Conservation (phyloP, 2,113 vertebrate genomes). For the Pontoporia blainvillei region DNA sequence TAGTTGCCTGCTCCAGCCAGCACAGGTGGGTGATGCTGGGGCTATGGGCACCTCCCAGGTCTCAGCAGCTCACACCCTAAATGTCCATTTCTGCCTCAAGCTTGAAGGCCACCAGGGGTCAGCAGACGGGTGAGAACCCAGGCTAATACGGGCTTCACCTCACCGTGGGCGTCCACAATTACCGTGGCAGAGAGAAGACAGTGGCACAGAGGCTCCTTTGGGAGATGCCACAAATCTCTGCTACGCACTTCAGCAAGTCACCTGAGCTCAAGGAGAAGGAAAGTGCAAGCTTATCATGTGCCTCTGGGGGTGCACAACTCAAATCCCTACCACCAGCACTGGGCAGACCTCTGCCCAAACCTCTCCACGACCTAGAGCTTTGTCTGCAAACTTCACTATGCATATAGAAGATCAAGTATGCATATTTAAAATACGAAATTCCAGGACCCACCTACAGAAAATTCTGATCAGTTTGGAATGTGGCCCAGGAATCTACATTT, state of each 20-base stretch:
- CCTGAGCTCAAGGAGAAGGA: neutral
- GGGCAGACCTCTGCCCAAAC: neutral
- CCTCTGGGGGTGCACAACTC: rapidly evolving
- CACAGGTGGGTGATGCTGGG: neutral
- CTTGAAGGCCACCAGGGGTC: neutral
- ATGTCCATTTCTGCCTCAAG: neutral
- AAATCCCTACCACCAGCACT: rapidly evolving
- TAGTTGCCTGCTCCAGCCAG: rapidly evolving
- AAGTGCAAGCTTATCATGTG: neutral
- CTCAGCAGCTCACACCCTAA: neutral
- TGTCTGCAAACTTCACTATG: neutral
- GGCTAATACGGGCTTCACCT: neutral
- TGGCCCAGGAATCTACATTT: neutral
- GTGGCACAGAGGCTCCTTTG: neutral
- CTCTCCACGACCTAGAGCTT: neutral
- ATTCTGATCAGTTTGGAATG: neutral
- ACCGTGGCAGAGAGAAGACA: rapidly evolving
- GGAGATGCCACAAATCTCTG: neutral
- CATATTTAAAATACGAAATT: neutral
- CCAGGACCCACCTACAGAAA: neutral
- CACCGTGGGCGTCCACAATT: rapidly evolving
- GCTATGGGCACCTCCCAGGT: neutral
- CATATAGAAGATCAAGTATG: neutral
- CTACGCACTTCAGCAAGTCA: neutral
- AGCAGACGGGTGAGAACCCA: neutral